Evolutionary conservation across 1,140 invertebrate species (phyloP), one percentile per base, ranked within the genome.

Genomic region (Tetramorium parvispinum): DNA sequence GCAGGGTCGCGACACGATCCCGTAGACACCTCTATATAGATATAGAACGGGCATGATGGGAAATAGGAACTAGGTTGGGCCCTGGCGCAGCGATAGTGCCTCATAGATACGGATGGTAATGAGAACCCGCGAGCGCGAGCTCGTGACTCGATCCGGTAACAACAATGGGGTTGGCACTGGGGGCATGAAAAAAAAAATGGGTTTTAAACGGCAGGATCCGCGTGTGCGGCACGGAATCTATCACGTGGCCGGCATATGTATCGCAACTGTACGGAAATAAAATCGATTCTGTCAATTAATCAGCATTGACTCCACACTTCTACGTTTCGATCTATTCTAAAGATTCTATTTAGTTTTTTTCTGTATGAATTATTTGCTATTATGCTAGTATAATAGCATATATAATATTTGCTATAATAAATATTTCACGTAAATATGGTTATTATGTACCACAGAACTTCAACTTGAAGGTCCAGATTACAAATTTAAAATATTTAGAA

Each of bases 131-230:
- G 65, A 55, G 76, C 32, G 37, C 71, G 37, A 61, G 79, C 91
- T 93, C 91, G 92, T 93, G 92, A 93, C 92, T 93, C 65, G 91
- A 92, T 85, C 82, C 85, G 91, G 87, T 91, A 92, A 94, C 92
- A 92, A 94, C 93, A 93, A 94, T 94, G 82, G 93, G 91, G 76
- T 88, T 92, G 89, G 77, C 85, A 90, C 88, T 86, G 77, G 43
- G 81, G 73, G 85, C 88, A 86, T 82, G 86, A 92, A 53, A 49
- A 87, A 91, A 88, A 90, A 82, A 91, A 86, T 53, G n/a, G 40
- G n/a, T 81, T 87, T 85, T 81, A 37, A 89, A 88, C 81, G 86
- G 37, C 63, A 13, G 46, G 46, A 32, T 87, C 76, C 70, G 11
- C 6, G 27, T 40, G 43, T 13, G 27, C 53, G 40, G 71, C 88